Conservation (phyloP, 2,113 vertebrate species). For the Orthonyx spaldingii region DNA sequence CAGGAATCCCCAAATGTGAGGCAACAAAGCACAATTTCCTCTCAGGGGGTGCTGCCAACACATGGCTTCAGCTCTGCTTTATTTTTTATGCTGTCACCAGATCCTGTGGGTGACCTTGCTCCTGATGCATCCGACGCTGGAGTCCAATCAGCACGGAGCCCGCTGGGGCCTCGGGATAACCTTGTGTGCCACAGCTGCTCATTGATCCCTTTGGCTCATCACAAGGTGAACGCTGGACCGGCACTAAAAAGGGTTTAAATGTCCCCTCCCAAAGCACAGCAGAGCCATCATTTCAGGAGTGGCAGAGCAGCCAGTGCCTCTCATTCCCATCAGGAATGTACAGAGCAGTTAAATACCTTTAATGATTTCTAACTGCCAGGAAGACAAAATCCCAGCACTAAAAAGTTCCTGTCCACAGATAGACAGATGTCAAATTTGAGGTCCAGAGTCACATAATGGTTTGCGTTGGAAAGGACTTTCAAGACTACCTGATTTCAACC, state of each 20-base stretch:
- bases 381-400: background rate
- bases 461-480: background rate
- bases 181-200: constrained; percentile 17
- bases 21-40: background rate
- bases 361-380: background rate
- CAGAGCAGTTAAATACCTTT: background rate
- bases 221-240: background rate
- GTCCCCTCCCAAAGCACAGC: background rate
- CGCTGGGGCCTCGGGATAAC: constrained; percentile 3
- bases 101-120: constrained; percentile 23
- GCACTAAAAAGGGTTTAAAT: background rate
- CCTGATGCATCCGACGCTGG: background rate
- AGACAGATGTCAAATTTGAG: background rate
- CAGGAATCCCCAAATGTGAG: background rate
- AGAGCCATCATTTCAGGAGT: background rate
- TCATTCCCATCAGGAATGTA: background rate
- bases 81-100: constrained; percentile 10
- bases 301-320: background rate
- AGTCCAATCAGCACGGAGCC: background rate
- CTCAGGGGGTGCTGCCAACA: background rate
- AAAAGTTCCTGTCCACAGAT: background rate
- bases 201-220: background rate
- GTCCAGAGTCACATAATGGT: background rate
- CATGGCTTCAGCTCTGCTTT: background rate
- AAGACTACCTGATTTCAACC: background rate